Percentiles rank a stretch among this genome's conserved stretches.
These are phyloP conservation scores for Spermophilus dauricus DNA, from an alignment of 2,113 vertebrate species.

Conservation along the genomic window DNA sequence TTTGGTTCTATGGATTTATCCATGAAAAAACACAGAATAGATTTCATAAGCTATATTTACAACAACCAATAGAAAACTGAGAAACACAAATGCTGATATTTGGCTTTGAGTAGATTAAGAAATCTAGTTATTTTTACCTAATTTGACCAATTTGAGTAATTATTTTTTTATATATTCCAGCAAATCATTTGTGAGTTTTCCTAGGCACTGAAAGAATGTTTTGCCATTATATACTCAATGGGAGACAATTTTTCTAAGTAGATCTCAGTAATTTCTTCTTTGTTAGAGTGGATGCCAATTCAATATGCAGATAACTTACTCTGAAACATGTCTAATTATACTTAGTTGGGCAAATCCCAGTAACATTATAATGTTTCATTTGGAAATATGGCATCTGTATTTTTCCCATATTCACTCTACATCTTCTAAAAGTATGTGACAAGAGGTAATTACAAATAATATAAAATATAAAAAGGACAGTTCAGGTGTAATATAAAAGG, in stretches of 20 bases:
- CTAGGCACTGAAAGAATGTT: slow-evolving; percentile 21
- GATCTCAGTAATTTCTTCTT: slow-evolving; percentile 52
- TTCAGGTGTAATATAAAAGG: slow-evolving; percentile 50
- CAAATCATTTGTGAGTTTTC: neutral
- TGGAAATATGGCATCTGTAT: slow-evolving; percentile 19
- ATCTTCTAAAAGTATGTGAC: slow-evolving; percentile 38
- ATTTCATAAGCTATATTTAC: slow-evolving; percentile 4
- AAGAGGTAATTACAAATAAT: slow-evolving; percentile 63
- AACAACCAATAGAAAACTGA: neutral
- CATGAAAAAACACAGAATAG: neutral
- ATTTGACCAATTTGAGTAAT: slow-evolving; percentile 2
- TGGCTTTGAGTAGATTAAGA: slow-evolving; percentile 30
- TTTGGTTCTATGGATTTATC: neutral
- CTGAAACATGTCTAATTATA: slow-evolving; percentile 37
- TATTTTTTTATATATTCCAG: neutral
- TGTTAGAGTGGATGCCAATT: neutral
- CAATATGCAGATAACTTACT: neutral
- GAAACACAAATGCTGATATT: slow-evolving; percentile 20
- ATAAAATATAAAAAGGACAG: slow-evolving; percentile 18
- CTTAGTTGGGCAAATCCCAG: neutral
- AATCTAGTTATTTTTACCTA: slow-evolving; percentile 10
- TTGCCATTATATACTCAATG: neutral
- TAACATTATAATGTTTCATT: slow-evolving; percentile 58
- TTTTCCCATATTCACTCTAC: slow-evolving; percentile 65
- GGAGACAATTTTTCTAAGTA: slow-evolving; percentile 49